Percentiles rank a stretch among this genome's conserved stretches.
phyloP scores from a whole-genome alignment of 2,797 vertebrate genomes.

The Syngnathus acus region DNA sequence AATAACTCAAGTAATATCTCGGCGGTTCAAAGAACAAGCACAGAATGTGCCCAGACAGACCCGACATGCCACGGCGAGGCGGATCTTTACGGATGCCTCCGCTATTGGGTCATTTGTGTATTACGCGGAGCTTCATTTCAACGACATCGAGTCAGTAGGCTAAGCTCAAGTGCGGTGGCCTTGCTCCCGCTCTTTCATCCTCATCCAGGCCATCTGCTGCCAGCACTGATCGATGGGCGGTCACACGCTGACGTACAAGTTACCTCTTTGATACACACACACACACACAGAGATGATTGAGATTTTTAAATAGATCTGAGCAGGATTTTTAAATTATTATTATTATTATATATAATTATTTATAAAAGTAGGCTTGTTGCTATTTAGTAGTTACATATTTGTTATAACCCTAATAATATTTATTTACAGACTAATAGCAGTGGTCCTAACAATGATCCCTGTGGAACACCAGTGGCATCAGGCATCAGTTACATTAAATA shows the following conservation, averaged over 20 bases:
- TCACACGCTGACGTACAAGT: background rate
- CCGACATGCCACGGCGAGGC: background rate
- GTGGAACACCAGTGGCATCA: background rate
- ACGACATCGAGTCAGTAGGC: constrained; percentile 47
- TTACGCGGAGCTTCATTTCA: constrained; percentile 53
- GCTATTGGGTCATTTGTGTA: constrained; percentile 66
- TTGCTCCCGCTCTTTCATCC: constrained; percentile 50
- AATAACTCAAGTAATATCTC: background rate
- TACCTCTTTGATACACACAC: background rate
- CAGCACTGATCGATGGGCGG: background rate
- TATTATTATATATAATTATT: too few relatives aligned
- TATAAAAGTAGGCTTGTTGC: background rate
- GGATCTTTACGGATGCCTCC: constrained; percentile 29
- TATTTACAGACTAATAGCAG: background rate
- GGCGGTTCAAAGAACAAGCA: background rate
- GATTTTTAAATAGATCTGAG: background rate
- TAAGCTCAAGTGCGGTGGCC: constrained; percentile 27
- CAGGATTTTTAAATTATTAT: too few relatives aligned
- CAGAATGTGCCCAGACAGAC: background rate
- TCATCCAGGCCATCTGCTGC: constrained; percentile 59
- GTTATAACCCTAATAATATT: background rate
- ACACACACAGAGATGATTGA: background rate
- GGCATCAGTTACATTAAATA: background rate
- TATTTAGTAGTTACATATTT: too few relatives aligned
- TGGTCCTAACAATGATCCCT: background rate